Conservation (phyloP, 2,113 vertebrate species). For the Grus americana region DNA sequence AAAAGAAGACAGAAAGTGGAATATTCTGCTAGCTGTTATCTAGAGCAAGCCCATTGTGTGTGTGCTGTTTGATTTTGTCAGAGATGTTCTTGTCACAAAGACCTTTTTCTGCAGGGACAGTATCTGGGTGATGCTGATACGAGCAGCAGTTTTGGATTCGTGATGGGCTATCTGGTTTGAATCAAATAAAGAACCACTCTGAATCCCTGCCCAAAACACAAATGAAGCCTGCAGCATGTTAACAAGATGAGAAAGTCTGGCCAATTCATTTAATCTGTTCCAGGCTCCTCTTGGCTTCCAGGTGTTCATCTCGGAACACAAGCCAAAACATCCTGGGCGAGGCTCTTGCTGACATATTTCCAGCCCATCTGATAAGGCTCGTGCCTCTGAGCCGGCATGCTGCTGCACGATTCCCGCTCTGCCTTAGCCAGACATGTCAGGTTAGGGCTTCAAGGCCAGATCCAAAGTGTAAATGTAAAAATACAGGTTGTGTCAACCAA, state of each 20-base stretch:
- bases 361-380: conserved; percentile 59
- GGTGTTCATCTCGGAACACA: conserved; percentile 19
- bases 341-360: not conserved
- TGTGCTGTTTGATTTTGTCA: not conserved
- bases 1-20: not conserved
- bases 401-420: not conserved
- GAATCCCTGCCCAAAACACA: conserved; percentile 31
- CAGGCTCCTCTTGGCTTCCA: conserved; percentile 46
- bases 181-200: conserved; percentile 23
- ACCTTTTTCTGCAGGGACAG: not conserved
- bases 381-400: not conserved
- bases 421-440: not conserved
- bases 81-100: not conserved
- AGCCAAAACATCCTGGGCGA: conserved; percentile 57
- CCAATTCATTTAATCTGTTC: conserved; percentile 47
- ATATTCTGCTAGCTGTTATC: not conserved
- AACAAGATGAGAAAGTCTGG: conserved; percentile 48
- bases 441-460: not conserved
- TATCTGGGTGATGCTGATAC: not conserved
- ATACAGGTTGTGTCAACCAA: not conserved
- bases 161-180: conserved; percentile 29
- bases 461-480: not conserved
- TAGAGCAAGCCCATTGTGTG: not conserved
- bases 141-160: not conserved
- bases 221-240: conserved; percentile 39